Conservation (phyloP, 2,797 vertebrate species). For the Oryzias sinensis region DNA sequence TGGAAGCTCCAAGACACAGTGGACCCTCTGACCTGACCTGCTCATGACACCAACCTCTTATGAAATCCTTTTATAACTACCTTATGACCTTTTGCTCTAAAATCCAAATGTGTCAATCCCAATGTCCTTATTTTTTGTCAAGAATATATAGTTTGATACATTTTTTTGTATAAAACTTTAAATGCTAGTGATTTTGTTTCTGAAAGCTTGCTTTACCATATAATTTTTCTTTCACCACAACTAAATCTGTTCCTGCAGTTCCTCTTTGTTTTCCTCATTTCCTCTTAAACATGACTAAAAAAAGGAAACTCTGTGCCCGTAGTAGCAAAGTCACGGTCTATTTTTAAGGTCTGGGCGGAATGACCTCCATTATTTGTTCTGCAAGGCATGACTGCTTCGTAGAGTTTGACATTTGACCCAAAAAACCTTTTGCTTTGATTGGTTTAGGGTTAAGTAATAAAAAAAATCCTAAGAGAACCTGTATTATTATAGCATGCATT, state of each 20-base stretch:
- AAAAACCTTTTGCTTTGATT: neutral
- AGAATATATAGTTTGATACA: neutral
- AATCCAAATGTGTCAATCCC: no score
- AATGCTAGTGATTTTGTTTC: constrained; percentile 1
- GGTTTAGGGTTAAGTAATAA: neutral
- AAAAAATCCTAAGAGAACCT: neutral
- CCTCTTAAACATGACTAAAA: neutral
- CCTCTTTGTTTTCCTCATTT: neutral
- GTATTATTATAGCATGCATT: neutral
- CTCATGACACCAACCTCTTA: no score
- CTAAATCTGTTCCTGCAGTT: neutral
- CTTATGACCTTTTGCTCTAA: neutral
- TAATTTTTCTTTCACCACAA: neutral
- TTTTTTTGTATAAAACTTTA: neutral
- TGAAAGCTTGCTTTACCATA: neutral
- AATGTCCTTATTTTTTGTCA: neutral
- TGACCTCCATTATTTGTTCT: constrained; percentile 19
- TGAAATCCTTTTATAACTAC: neutral
- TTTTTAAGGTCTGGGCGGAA: constrained; percentile 26
- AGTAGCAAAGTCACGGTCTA: constrained; percentile 12
- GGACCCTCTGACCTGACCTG: no score
- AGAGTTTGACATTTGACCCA: neutral
- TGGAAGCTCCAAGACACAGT: no score
- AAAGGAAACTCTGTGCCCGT: constrained; percentile 1
- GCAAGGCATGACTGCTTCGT: constrained; percentile 2